These are phyloP conservation scores for Loripinus fragilis DNA, from an alignment of 2,888 invertebrate genomes.

Conservation along the genomic window DNA sequence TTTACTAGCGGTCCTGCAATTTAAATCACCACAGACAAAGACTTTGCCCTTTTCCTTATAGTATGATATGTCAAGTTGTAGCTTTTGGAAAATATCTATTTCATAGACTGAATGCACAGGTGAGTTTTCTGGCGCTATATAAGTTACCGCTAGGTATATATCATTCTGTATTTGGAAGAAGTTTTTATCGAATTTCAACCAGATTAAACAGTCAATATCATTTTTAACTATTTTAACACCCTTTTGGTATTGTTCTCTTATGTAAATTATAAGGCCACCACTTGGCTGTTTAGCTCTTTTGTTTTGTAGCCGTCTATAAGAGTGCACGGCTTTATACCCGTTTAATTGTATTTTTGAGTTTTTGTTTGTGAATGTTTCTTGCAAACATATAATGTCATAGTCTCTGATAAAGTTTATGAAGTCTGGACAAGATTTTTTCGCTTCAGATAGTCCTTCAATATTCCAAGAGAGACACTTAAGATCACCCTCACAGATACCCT, in stretches of 20 bases:
- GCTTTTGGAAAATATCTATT: no score
- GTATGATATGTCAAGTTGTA: no score
- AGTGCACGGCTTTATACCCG: conserved; percentile 16
- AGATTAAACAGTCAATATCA: background rate
- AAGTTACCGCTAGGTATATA: background rate
- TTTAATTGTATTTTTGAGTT: background rate
- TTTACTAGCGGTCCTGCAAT: no score
- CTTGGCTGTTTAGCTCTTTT: background rate
- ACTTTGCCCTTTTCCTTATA: no score
- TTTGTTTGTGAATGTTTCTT: conserved; percentile 11
- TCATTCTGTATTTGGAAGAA: conserved; percentile 1
- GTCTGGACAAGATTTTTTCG: conserved; percentile 1
- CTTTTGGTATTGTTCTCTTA: background rate
- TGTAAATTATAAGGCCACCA: background rate
- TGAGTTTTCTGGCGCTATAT: background rate
- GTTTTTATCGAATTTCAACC: conserved; percentile 1
- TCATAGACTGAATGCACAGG: no score
- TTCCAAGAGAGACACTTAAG: background rate
- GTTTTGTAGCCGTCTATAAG: conserved; percentile 16
- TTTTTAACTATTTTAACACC: conserved; percentile 3
- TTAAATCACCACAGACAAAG: no score
- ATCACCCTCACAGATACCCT: background rate
- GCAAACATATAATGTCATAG: conserved; percentile 13
- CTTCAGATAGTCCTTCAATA: conserved; percentile 13
- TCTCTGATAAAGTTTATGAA: conserved; percentile 10